Base-by-base conservation (phyloP, 2,113 vertebrate genomes). In the Natator depressus region DNA sequence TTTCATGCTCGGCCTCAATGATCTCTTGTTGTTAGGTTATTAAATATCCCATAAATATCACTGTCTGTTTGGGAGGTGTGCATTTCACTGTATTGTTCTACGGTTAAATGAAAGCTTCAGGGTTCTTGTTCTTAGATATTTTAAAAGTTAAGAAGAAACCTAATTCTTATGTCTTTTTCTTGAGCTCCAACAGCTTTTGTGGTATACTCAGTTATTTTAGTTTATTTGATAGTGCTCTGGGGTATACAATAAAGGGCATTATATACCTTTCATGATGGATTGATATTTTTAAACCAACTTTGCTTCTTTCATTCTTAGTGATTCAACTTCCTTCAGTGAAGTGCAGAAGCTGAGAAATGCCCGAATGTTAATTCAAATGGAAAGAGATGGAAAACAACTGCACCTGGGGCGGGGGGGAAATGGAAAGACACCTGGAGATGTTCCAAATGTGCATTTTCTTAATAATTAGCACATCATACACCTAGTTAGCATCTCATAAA, bases 401-500 rank as follows among this genome's bases (percentile, higher is more conserved):
- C 96, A 98, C 97, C 98, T 98, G 96, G 82, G 93, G 2, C n/a
- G 2, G 91, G 94, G 87, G 2, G 2, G 25, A 93, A 94, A 94
- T 89, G 79, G 88, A 98, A 94, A 98, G 94, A 95, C 98, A 98
- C 95, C 98, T 98, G 97, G 98, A 97, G 93, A 81, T 89, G 87
- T 96, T 98, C 96, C 95, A 96, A 98, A 97, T 88, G 96, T 98
- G 94, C 93, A 95, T 97, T 98, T 98, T 98, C 97, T 97, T 98
- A 98, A 98, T 98, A 98, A 98, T 98, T 98, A 98, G 96, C 97
- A 97, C 98, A 98, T 97, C 97, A 97, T 85, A 98, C 91, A 98
- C 89, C 96, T 98, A 97, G 89, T 98, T 98, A 98, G 95, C 98
- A 98, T 98, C 97, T 98, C 98, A 98, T 98, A 98, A 98, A 98